Conservation (phyloP, 2,113 vertebrate species). For the Crocuta crocuta region DNA sequence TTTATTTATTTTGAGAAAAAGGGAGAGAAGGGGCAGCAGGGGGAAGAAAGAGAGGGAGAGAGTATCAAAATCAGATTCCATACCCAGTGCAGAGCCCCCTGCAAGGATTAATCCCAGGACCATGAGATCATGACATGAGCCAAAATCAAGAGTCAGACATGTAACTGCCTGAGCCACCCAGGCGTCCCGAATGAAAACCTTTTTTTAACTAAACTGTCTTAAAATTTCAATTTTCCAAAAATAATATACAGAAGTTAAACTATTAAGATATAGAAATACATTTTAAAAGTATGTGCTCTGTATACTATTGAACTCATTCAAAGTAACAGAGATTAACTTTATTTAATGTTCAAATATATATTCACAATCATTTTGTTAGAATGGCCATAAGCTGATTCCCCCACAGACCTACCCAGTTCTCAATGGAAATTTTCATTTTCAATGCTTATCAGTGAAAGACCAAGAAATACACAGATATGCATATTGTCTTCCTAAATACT, state of each 20-base stretch:
- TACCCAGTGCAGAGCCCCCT: too few relatives aligned
- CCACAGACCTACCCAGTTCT: not conserved
- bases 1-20: too few relatives aligned
- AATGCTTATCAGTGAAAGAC: not conserved
- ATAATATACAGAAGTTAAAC: not conserved
- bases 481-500: not conserved
- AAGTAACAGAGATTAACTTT: not conserved
- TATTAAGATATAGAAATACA: not conserved
- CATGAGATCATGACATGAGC: too few relatives aligned
- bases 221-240: constrained; percentile 19
- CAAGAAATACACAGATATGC: not conserved
- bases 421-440: not conserved
- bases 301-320: not conserved
- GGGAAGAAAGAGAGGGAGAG: too few relatives aligned
- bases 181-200: not conserved
- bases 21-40: too few relatives aligned
- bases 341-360: not conserved
- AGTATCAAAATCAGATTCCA: too few relatives aligned
- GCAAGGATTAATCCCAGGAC: too few relatives aligned
- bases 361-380: not conserved
- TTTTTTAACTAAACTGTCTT: not conserved
- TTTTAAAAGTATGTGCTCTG: not conserved
- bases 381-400: not conserved
- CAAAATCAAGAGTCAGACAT: too few relatives aligned
- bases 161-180: too few relatives aligned